These are phyloP conservation scores for Escarpia spicata DNA, from an alignment of 2,888 invertebrate species.

Conservation along the genomic window DNA sequence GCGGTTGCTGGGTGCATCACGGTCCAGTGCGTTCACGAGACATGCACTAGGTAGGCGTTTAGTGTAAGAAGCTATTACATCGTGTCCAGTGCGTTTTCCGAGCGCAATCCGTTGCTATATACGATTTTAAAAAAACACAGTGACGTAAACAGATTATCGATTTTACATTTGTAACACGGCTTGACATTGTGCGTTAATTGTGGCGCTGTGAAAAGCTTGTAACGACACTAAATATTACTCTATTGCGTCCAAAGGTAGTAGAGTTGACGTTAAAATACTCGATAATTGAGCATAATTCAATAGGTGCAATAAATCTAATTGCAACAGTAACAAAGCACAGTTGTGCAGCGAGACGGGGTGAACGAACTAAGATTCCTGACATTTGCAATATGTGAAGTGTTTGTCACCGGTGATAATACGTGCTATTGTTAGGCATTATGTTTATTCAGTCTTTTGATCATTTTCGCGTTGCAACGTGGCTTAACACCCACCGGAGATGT, in stretches of 20 bases:
- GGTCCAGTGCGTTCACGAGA: not conserved
- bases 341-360: not conserved
- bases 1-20: not conserved
- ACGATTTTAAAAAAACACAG: not conserved
- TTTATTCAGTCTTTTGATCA: not conserved
- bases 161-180: not conserved
- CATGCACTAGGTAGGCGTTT: not conserved
- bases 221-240: not conserved
- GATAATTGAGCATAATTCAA: slow-evolving; percentile 1
- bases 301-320: not conserved
- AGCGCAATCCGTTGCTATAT: not conserved
- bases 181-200: not conserved
- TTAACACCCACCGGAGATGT: not conserved
- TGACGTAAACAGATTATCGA: not conserved
- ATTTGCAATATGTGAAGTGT: not conserved
- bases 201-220: not conserved
- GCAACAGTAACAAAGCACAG: not conserved
- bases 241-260: not conserved
- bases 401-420: not conserved
- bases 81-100: not conserved
- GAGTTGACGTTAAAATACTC: not conserved
- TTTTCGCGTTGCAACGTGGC: not conserved
- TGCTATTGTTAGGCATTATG: no score
- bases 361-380: not conserved
- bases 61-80: not conserved